These are phyloP conservation scores for Poeciliopsis turneri DNA, from an alignment of 2,797 vertebrate species.

Conservation along the genomic window DNA sequence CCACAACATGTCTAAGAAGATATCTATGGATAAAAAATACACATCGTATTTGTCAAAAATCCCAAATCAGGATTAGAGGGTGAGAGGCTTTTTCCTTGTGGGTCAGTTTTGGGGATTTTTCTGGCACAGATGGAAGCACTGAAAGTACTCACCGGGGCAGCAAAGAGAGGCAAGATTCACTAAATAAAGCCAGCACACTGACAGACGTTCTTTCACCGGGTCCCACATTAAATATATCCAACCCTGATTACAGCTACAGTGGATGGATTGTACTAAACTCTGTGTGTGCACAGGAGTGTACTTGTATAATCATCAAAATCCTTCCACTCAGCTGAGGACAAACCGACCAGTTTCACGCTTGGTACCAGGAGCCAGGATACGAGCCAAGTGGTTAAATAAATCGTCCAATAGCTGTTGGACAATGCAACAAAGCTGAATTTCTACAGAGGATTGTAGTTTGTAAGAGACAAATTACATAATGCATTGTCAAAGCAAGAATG, in stretches of 20 bases:
- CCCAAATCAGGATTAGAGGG: conserved; percentile 31
- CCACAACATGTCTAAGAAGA: conserved; percentile 24
- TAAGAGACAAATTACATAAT: conserved; percentile 37
- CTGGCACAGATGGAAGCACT: conserved; percentile 59
- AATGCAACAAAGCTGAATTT: conserved; percentile 53
- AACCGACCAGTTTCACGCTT: conserved; percentile 52
- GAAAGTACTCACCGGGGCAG: conserved; percentile 50
- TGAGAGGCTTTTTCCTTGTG: conserved; percentile 30
- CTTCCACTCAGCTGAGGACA: conserved; percentile 56
- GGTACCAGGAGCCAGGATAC: conserved; percentile 47
- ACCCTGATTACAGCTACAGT: conserved; percentile 62
- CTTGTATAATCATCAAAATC: conserved; percentile 62
- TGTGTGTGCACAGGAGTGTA: conserved; percentile 26
- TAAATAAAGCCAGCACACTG: conserved; percentile 52
- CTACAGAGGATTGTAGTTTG: conserved; percentile 23
- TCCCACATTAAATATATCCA: conserved; percentile 59
- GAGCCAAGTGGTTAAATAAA: conserved; percentile 62
- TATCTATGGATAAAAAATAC: neutral
- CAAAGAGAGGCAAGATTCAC: conserved; percentile 49
- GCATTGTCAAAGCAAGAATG: conserved; percentile 11
- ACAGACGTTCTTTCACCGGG: conserved; percentile 67
- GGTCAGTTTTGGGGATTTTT: conserved; percentile 40
- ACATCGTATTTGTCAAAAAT: conserved; percentile 14
- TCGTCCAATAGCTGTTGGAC: conserved; percentile 49
- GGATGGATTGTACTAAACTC: conserved; percentile 42